Base-by-base conservation (phyloP, 2,113 vertebrate species). In the Anarrhichthys ocellatus region DNA sequence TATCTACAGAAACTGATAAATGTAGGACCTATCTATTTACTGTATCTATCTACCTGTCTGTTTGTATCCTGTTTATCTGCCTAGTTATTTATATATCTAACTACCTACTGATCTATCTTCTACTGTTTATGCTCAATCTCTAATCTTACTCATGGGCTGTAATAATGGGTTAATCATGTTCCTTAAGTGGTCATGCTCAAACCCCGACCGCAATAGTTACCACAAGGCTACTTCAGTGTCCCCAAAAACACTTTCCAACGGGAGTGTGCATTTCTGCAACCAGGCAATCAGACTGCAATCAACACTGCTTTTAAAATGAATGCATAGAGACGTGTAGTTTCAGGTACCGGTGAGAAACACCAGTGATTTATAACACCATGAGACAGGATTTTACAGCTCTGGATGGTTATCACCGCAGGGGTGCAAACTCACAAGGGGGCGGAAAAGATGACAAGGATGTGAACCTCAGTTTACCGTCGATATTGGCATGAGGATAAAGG, bases 201-300 rank as follows among this genome's bases (percentile, higher is more conserved):
- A 24, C 52, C 24, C 72, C 9, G 59, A 8, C 32, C 1, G 1
- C 22, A 11, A 63, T 34, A 22, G 18, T 38, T n/a, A 22, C 15
- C 11, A 76, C 24, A 34, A 56, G 50, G 44, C 67, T 52, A 3
- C 42, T 13, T 14, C 1, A 18, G 11, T 15, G 27, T 34, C 9
- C 1, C n/a, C 36, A 44, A 36, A 74, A 63, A 22, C 1, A 74
- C 48, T 52, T 32, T 32, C 4, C 15, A 52, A 34, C 13, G 24
- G 17, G 8, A 29, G 11, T 36, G 9, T 22, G 27, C 46, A 34
- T 29, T 67, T 46, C 18, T 36, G 61, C 9, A 67, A 68, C 40
- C 66, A 68, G 27, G 27, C 24, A 68, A 50, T 40, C 62, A 65
- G 62, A 63, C 61, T 38, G 61, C 34, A 63, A 22, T 46, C 15